Conservation (phyloP, 1,140 invertebrate genomes). For the Trichogramma pretiosum region DNA sequence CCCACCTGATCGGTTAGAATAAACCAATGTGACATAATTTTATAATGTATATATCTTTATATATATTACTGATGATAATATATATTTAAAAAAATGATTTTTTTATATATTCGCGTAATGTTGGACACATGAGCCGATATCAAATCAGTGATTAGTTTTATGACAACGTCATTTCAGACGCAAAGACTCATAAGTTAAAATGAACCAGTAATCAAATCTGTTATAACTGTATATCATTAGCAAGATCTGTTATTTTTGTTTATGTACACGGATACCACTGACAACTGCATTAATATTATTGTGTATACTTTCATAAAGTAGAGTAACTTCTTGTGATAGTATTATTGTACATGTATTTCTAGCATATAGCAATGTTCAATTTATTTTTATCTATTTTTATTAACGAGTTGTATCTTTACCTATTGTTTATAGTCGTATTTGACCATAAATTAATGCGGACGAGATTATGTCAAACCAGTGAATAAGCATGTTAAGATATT, state of each 20-base stretch:
- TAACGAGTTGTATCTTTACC: conserved; percentile 11
- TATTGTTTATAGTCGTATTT: conserved; percentile 11
- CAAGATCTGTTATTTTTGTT: conserved; percentile 12
- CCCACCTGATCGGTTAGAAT: too few relatives aligned
- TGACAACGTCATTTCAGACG: conserved; percentile 13
- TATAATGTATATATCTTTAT: conserved; percentile 1
- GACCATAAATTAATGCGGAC: neutral
- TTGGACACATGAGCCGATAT: conserved; percentile 2
- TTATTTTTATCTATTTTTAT: conserved; percentile 13
- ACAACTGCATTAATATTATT: conserved; percentile 12
- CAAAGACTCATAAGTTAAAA: too few relatives aligned
- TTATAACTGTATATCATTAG: conserved; percentile 6
- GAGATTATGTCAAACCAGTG: conserved; percentile 11
- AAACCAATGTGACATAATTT: conserved; percentile 2
- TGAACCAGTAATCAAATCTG: too few relatives aligned
- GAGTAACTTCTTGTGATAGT: conserved; percentile 8
- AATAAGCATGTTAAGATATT: too few relatives aligned
- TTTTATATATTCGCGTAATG: too few relatives aligned
- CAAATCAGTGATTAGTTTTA: neutral
- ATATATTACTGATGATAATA: conserved; percentile 10
- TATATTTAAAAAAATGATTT: too few relatives aligned
- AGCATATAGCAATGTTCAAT: conserved; percentile 12
- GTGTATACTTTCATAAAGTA: conserved; percentile 14
- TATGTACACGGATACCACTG: too few relatives aligned
- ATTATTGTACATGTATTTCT: neutral